Percentiles rank a stretch among this genome's conserved stretches.
Evolutionary conservation across 2,113 vertebrate species (phyloP).

Genomic region (Chloropsis hardwickii): DNA sequence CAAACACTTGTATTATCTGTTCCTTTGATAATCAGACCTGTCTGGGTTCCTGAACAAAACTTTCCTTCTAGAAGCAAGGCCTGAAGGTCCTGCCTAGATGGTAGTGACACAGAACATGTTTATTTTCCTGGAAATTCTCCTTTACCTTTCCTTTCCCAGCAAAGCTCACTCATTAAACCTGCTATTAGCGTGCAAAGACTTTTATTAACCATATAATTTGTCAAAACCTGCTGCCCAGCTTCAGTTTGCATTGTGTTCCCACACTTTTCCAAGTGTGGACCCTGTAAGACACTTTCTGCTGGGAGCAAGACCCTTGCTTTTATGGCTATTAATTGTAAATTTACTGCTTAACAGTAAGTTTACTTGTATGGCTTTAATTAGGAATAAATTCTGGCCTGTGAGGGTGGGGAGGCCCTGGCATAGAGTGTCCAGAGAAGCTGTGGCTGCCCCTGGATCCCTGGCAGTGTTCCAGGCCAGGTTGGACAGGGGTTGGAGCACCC

Average conservation of each 20-base stretch:
- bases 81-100: not conserved
- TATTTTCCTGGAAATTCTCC: not conserved
- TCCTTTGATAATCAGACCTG: not conserved
- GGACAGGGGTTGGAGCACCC: rapidly evolving
- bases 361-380: not conserved
- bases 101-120: not conserved
- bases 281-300: not conserved
- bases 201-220: not conserved
- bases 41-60: not conserved
- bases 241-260: not conserved
- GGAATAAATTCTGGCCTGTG: rapidly evolving
- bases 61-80: not conserved
- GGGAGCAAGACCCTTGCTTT: not conserved
- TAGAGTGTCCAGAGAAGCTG: not conserved
- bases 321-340: not conserved
- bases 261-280: not conserved
- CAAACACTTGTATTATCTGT: not conserved
- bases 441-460: not conserved
- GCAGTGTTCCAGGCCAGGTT: rapidly evolving
- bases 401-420: rapidly evolving
- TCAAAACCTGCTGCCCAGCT: not conserved
- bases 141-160: not conserved
- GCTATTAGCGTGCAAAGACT: not conserved
- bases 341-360: not conserved
- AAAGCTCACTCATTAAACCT: not conserved